Conservation (phyloP, 2,797 vertebrate genomes). For the Semotilus atromaculatus region DNA sequence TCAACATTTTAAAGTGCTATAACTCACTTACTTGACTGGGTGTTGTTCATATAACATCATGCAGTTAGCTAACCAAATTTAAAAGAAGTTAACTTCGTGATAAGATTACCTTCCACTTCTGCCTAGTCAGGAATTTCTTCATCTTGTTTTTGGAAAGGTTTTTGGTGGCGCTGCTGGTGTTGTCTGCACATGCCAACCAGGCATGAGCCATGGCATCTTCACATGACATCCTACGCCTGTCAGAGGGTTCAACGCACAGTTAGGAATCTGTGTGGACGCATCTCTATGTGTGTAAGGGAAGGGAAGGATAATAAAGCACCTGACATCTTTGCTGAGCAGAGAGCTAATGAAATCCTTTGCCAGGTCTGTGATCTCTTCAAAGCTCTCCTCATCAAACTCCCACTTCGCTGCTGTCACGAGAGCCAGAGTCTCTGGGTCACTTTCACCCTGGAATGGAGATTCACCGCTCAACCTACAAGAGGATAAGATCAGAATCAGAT, state of each 20-base stretch:
- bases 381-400: constrained; percentile 88
- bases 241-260: background rate
- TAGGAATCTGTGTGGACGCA: background rate
- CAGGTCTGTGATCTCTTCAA: constrained; percentile 81
- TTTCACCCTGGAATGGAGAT: constrained; percentile 88
- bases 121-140: constrained; percentile 82
- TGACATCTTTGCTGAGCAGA: constrained; percentile 80
- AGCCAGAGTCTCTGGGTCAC: constrained; percentile 82
- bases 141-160: constrained; percentile 86
- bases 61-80: background rate
- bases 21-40: background rate
- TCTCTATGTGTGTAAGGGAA: background rate
- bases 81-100: background rate
- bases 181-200: constrained; percentile 79
- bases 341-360: constrained; percentile 87
- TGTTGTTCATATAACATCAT: background rate
- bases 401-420: constrained; percentile 83
- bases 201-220: constrained; percentile 78
- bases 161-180: constrained; percentile 65
- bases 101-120: constrained; percentile 87
- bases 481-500: constrained; percentile 20
- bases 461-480: constrained; percentile 84
- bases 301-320: constrained; percentile 65
- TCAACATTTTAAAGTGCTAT: background rate
- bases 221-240: constrained; percentile 80